A percentile compares a stretch with the other conserved stretches of the same genome.
Conservation (phyloP, 2,797 vertebrate species). For the Acanthornis magna region DNA sequence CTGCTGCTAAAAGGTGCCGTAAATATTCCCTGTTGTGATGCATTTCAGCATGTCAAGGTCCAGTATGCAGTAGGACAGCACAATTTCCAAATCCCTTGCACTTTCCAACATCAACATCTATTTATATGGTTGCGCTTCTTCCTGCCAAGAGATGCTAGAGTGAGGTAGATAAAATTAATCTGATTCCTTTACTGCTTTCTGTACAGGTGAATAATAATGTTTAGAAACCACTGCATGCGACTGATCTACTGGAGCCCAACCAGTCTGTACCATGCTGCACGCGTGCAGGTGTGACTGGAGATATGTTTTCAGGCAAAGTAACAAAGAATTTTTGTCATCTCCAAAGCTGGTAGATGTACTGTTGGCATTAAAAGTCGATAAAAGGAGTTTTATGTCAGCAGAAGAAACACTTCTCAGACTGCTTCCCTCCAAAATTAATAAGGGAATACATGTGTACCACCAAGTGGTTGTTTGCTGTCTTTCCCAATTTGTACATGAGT, state of each 20-base stretch:
- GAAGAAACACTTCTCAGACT: not conserved
- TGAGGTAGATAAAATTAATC: not conserved
- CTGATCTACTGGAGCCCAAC: not conserved
- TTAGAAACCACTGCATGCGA: not conserved
- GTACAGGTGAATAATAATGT: not conserved
- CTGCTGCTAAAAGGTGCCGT: not conserved
- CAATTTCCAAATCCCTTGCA: not conserved
- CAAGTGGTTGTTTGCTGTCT: not conserved
- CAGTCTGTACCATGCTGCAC: not conserved
- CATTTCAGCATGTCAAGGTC: not conserved
- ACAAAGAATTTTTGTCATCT: not conserved
- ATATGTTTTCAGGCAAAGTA: not conserved
- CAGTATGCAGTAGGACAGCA: not conserved
- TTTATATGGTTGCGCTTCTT: not conserved
- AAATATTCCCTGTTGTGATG: not conserved
- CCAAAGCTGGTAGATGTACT: not conserved
- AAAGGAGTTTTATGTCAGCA: not conserved
- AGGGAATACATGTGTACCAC: not conserved
- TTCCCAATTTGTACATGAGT: not conserved
- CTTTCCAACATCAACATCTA: not conserved
- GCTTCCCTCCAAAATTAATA: not conserved
- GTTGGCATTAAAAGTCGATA: not conserved
- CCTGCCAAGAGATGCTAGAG: not conserved
- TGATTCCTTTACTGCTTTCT: not conserved
- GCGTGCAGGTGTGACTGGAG: not conserved